Conservation (phyloP, 2,113 vertebrate species). For the Oceanodroma tethys region DNA sequence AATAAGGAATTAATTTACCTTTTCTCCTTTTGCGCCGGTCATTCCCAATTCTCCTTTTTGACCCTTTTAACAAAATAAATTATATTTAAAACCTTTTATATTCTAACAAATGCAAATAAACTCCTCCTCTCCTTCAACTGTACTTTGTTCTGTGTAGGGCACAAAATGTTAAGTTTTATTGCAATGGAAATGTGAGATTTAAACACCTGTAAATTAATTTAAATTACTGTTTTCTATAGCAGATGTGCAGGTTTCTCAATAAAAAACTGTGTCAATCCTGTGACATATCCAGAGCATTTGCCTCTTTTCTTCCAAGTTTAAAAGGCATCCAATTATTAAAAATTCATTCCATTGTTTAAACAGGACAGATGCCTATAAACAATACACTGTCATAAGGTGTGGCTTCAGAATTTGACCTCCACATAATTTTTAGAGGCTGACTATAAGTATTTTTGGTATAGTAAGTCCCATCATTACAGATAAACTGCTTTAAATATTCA, state of each 20-base stretch:
- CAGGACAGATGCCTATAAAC: not conserved
- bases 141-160: not conserved
- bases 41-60: slow-evolving; percentile 70
- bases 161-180: not conserved
- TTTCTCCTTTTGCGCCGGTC: slow-evolving; percentile 78
- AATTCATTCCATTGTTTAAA: not conserved
- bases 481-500: not conserved
- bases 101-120: not conserved
- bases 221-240: not conserved
- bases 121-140: not conserved
- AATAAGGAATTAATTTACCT: slow-evolving; percentile 62
- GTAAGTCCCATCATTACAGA: not conserved
- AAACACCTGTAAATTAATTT: not conserved
- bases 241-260: not conserved
- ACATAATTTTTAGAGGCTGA: not conserved
- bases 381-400: not conserved
- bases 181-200: not conserved
- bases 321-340: not conserved
- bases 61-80: slow-evolving; percentile 72
- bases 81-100: not conserved
- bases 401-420: not conserved
- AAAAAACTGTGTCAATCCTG: not conserved
- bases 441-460: not conserved
- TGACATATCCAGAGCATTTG: not conserved
- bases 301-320: not conserved